Evolutionary conservation across 2,888 invertebrate species (phyloP).

Genomic region (Nomada fucata): DNA sequence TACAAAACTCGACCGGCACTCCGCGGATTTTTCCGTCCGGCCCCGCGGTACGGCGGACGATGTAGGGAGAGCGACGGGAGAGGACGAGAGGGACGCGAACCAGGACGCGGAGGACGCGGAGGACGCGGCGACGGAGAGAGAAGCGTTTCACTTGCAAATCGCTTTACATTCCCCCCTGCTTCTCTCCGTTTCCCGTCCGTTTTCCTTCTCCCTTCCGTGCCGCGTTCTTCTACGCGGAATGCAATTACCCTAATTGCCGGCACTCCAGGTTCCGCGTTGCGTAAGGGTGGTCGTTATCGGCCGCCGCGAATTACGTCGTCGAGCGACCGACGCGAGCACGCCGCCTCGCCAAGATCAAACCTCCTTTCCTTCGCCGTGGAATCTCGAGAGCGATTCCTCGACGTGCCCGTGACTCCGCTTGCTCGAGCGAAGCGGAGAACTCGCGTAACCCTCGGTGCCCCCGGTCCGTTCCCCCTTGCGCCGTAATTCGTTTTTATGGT

Average conservation of each 20-base stretch:
- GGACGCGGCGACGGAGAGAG: neutral
- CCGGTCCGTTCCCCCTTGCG: neutral
- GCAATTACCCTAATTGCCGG: constrained; percentile 77
- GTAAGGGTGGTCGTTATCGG: constrained; percentile 79
- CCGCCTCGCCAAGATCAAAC: constrained; percentile 7
- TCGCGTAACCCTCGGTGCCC: neutral
- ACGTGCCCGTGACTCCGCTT: neutral
- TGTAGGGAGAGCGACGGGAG: neutral
- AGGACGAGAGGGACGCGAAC: neutral
- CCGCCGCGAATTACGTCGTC: constrained; percentile 75
- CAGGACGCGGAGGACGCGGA: too few species aligned
- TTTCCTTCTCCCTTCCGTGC: constrained; percentile 51
- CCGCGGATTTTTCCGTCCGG: constrained; percentile 21
- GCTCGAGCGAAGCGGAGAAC: neutral
- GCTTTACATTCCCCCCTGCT: constrained; percentile 37
- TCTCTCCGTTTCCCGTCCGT: constrained; percentile 48
- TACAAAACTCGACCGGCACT: constrained; percentile 51
- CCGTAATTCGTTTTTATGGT: constrained; percentile 18
- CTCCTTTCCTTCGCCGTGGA: constrained; percentile 6
- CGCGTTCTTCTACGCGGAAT: constrained; percentile 69
- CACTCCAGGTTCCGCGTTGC: constrained; percentile 72
- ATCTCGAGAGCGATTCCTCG: neutral
- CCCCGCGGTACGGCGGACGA: neutral
- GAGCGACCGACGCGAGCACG: constrained; percentile 43
- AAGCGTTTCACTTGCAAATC: constrained; percentile 71